Evolutionary conservation across 2,888 invertebrate species (phyloP), one percentile per base, ranked within the genome.

Genomic region (Ochropleura plecta): DNA sequence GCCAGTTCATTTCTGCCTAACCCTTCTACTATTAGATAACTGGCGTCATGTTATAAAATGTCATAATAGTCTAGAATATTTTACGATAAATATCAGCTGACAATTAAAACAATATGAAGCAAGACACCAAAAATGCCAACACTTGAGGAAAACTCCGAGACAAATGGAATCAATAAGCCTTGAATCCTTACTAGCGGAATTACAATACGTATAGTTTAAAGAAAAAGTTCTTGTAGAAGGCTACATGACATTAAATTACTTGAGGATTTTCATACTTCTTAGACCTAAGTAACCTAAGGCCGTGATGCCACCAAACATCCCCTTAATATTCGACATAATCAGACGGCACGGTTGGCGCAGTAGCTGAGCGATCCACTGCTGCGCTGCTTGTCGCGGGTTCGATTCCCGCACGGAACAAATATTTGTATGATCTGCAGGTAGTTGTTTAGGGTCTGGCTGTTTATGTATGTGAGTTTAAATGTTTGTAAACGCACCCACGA

Each of bases 81-180:
- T 30, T 4, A 30, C 57, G 57, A 30, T 14, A 57, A 55, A 60
- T 60, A 42, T 12, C n/a, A 62, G 12, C n/a, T 44, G n/a, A 4
- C 6, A 62, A 62, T 62, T 12, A 44, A 62, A 62, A 44, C 40
- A 30, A 4, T 8, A 51, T 59, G 46, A 14, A 49, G 0, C 44
- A 14, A 57, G 51, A 51, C 53, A 51, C 59, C 67, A 49, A 73
- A 80, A 73, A 46, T 65, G 40, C 30, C 40, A 63, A 55, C 14
- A 51, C 30, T 77, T 60, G 66, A 83, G 85, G 82, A 81, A 84
- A 84, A 84, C 68, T n/a, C 60, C 14, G 16, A 60, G 46, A 73
- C 69, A 51, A 73, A 84, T 70, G 59, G 48, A 67, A 67, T 49
- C 70, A 64, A 66, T 71, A 49, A 60, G 48, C 82, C 82, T 83